Base-by-base conservation (phyloP, 2,888 invertebrate species). In the Amphipyra berbera region DNA sequence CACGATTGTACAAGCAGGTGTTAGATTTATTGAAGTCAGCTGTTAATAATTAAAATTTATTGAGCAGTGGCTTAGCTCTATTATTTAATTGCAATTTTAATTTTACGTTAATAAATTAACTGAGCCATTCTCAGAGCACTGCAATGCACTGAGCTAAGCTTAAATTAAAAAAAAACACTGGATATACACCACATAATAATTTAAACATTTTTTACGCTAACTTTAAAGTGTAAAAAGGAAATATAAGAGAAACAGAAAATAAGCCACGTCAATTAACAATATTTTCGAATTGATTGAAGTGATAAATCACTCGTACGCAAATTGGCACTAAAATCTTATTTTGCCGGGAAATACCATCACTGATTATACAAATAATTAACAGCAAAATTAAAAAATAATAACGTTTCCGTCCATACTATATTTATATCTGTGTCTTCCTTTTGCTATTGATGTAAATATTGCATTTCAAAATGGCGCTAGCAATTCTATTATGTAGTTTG, bases 1-100 rank as follows among this genome's bases (percentile, higher is more conserved):
- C 14, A n/a, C 30, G 15, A 40, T 70, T 46, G 61, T 59, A 46
- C 35, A 70, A 57, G 30, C 2, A 30, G 54, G 33, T 60, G 42
- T 9, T 15, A 33, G 15, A 47, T 47, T 62, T 44, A 46, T 55
- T 47, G 8, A 37, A 14, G 10, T 35, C 50, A 47, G 53, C n/a
- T 69, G 37, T 40, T 8, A 13, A 5, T 8, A 13, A 5, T 46
- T 48, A 12, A 41, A 27, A 9, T 27, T 50, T 27, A 50, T 7
- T 47, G 10, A 30, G 33, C 9, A 13, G 8, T 33, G 2, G 27
- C 5, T 30, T 2, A 15, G 10, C 13, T 41, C 6, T 41, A 14
- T 14, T 13, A 41, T 37, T 37, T 9, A 6, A 37, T 37, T 10
- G 37, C 33, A 9, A 33, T 33, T 33, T 33, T 33, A 33, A 33